These are phyloP conservation scores for Tinamus guttatus DNA, from an alignment of 2,113 vertebrate species.

Conservation along the genomic window DNA sequence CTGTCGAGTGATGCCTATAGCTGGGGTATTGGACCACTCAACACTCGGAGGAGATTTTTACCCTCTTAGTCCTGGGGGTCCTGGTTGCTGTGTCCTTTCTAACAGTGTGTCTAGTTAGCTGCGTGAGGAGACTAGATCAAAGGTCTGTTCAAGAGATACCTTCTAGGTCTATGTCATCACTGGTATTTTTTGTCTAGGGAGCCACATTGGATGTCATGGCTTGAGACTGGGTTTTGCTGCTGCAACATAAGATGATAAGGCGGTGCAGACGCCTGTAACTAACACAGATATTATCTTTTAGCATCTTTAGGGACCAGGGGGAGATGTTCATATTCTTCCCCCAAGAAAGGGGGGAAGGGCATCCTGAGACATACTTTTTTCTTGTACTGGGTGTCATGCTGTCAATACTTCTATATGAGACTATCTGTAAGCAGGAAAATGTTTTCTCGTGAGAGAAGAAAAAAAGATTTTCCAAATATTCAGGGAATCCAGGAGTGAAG, in stretches of 20 bases:
- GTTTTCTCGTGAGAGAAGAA: neutral
- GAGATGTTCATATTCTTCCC: neutral
- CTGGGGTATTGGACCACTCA: neutral
- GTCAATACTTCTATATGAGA: neutral
- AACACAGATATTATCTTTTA: neutral
- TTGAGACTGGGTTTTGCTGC: neutral
- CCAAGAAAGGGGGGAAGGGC: neutral
- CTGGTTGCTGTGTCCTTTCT: neutral
- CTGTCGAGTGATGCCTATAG: neutral
- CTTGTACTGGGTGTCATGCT: neutral
- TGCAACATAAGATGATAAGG: neutral
- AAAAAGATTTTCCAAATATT: neutral
- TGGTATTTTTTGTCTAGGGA: neutral
- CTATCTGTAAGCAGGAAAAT: accelerated
- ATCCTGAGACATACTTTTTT: neutral
- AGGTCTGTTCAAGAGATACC: neutral
- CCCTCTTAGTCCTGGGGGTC: neutral
- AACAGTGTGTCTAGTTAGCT: neutral
- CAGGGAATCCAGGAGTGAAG: neutral
- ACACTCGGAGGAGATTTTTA: neutral
- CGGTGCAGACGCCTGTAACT: neutral
- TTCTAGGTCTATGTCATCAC: neutral
- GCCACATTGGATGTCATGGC: neutral
- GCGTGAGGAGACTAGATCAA: neutral
- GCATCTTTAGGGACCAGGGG: neutral